Evolutionary conservation across 2,888 invertebrate genomes (phyloP).

Genomic region (Drosophila parthenogenetica): DNA sequence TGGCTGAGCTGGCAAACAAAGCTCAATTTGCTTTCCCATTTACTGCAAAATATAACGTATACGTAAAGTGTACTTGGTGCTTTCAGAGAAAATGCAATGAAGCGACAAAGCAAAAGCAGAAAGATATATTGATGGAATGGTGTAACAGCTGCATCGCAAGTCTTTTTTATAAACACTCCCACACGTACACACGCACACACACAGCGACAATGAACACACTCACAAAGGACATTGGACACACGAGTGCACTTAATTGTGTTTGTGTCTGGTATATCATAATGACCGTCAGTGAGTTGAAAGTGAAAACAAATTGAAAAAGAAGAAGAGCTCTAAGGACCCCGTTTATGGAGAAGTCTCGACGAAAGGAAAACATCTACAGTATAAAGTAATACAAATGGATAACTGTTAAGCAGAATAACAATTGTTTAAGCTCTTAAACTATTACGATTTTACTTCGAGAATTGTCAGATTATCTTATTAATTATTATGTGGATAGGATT

Average conservation of each 20-base stretch:
- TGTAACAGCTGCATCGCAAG: slow-evolving; percentile 55
- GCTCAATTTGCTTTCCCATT: slow-evolving; percentile 66
- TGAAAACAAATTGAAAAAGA: slow-evolving; percentile 22
- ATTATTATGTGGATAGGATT: not conserved
- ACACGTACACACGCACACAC: slow-evolving; percentile 1
- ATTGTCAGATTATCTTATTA: slow-evolving; percentile 1
- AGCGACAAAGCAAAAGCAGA: slow-evolving; percentile 28
- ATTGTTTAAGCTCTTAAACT: not conserved
- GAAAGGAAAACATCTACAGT: not conserved
- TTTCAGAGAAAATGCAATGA: slow-evolving; percentile 41
- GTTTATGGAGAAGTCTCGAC: slow-evolving; percentile 21
- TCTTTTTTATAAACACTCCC: slow-evolving; percentile 36
- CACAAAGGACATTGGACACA: slow-evolving; percentile 56
- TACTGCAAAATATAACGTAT: slow-evolving; percentile 66
- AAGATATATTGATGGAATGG: slow-evolving; percentile 30
- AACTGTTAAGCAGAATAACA: not conserved
- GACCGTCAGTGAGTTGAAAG: slow-evolving; percentile 31
- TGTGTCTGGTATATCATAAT: slow-evolving; percentile 54
- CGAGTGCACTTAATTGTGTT: slow-evolving; percentile 67
- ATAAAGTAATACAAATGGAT: not conserved
- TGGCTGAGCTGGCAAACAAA: slow-evolving; percentile 62
- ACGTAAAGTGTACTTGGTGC: slow-evolving; percentile 49
- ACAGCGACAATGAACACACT: slow-evolving; percentile 23
- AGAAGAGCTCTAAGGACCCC: slow-evolving; percentile 20
- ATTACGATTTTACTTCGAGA: not conserved